Evolutionary conservation across 2,797 vertebrate genomes (phyloP).

Genomic region (Emydoidea blandingii): DNA sequence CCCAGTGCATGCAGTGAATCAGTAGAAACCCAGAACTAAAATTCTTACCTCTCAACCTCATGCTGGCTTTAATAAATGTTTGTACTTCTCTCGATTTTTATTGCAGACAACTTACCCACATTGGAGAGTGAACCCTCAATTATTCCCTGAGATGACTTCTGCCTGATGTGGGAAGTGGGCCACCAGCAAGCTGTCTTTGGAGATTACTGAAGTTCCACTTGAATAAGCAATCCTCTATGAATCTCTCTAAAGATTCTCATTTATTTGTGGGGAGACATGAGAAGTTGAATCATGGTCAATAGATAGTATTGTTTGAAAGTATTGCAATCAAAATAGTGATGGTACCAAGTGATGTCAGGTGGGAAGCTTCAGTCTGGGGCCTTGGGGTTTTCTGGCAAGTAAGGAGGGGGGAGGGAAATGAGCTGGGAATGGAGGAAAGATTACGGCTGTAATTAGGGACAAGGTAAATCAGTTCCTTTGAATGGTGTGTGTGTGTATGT

Average conservation of each 20-base stretch:
- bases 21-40: not conserved
- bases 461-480: not conserved
- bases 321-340: not conserved
- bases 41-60: not conserved
- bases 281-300: not conserved
- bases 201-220: not conserved
- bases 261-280: not conserved
- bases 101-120: not conserved
- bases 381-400: not conserved
- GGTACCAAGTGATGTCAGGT: not conserved
- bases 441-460: not conserved
- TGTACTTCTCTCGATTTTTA: not conserved
- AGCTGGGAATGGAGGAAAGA: no score
- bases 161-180: not conserved
- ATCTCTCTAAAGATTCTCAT: not conserved
- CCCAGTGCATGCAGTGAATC: not conserved
- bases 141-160: no score
- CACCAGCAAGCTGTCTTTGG: not conserved
- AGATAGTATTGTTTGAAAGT: not conserved
- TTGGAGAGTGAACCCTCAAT: fast-evolving
- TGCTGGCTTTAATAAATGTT: not conserved
- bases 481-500: no score
- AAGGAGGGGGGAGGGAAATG: not conserved
- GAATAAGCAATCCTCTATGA: not conserved
- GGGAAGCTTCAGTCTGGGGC: not conserved